A percentile compares a stretch with the other conserved stretches of the same genome.
phyloP scores from a whole-genome alignment of 2,888 invertebrate genomes.

The Cryptophagus acutangulus region DNA sequence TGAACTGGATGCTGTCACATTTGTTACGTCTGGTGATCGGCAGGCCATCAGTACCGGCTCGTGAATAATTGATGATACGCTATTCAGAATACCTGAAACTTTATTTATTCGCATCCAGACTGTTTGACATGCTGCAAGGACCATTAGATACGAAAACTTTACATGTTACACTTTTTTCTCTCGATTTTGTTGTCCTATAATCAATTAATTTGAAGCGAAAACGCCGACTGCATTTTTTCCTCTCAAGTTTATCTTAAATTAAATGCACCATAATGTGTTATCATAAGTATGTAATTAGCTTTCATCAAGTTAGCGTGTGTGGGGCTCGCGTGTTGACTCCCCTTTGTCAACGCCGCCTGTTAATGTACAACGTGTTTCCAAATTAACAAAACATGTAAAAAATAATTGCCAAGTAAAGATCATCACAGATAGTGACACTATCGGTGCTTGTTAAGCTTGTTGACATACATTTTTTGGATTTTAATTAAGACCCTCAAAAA shows the following conservation, averaged over 20 bases:
- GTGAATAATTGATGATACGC: constrained; percentile 6
- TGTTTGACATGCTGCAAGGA: not conserved
- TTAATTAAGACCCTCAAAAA: too few relatives aligned
- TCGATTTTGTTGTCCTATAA: too few relatives aligned
- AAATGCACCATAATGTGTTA: constrained; percentile 1
- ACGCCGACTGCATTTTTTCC: too few relatives aligned
- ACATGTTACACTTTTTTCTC: too few relatives aligned
- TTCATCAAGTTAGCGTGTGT: constrained; percentile 27
- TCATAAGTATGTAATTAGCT: constrained; percentile 27
- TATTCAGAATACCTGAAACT: constrained; percentile 7
- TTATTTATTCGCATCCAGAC: constrained; percentile 1
- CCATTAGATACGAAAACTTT: not conserved
- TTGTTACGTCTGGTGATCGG: constrained; percentile 38
- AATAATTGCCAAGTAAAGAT: constrained; percentile 24
- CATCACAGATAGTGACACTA: constrained; percentile 18
- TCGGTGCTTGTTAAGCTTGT: constrained; percentile 15
- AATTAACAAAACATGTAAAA: constrained; percentile 31
- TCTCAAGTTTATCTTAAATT: too few relatives aligned
- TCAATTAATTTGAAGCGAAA: too few relatives aligned
- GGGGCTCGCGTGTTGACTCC: constrained; percentile 24
- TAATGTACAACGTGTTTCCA: constrained; percentile 24
- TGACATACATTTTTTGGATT: constrained; percentile 9
- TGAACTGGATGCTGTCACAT: constrained; percentile 37
- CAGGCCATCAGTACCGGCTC: constrained; percentile 22
- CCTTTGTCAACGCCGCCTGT: constrained; percentile 29